Base-by-base conservation (phyloP, 2,113 vertebrate species). In the Peucedramus taeniatus region DNA sequence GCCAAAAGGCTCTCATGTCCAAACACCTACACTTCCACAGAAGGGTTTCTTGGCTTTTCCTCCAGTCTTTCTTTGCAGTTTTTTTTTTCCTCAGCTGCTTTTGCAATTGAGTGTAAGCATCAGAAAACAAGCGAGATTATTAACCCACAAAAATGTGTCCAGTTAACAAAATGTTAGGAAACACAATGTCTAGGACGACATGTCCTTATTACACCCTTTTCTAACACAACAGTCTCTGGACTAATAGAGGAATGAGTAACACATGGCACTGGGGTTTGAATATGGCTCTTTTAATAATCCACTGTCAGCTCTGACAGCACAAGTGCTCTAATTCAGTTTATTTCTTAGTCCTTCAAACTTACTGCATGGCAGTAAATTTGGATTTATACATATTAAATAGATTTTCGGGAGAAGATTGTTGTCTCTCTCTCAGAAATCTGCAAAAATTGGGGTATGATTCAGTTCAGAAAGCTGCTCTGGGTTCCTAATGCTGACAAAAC, bases 1-100 rank as follows among this genome's bases (percentile, higher is more conserved):
- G 97, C 96, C 95, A 97, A 95, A 83, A 94, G 95, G 91, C 91
- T 96, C 94, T 96, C 94, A 94, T 93, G 94, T 94, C 90, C 96
- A 95, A 97, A 96, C 96, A 91, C 93, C 79, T 92, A 91, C 90
- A 79, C 64, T 96, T 97, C 65, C 80, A 89, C 63, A 44, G 71
- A 68, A 89, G 59, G 35, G 47, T 87, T 93, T 90, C 80, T 35
- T 89, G 96, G 92, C 89, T 94, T 95, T 95, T 87, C 72, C 60
- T 94, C 70, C 60, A 35, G 60, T 61, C 83, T 93, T 87, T 89
- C 70, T 87, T 83, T 63, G 45, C 57, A 31, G 6, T 51, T 82
- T 71, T 45, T 78, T 79, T 69, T 72, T 23, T 1, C 33, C 71
- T 87, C 65, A 76, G 85, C 78, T 93, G 94, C 79, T 91, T 95